Evolutionary conservation across 2,113 vertebrate genomes (phyloP), one percentile per base, ranked within the genome.

Genomic region (Hiodon alosoides): DNA sequence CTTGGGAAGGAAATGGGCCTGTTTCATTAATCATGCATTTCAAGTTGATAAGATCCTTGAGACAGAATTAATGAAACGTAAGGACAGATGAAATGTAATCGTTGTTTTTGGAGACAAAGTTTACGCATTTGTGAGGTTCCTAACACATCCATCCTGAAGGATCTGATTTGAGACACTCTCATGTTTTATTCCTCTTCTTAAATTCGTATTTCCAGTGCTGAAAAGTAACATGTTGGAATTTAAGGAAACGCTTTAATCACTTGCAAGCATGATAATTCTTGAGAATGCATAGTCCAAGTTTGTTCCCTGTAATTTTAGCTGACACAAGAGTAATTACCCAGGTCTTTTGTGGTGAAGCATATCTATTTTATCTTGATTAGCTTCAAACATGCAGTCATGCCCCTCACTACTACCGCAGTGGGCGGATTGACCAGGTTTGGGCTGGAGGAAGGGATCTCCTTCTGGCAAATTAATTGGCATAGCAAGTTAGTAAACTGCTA

Each of bases 391-490:
- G 4, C 8, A 52, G 52, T 64, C 31, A 59, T 50, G 48, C 31
- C 62, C 55, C 51, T 54, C 3, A 46, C 75, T 54, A 31, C 53
- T 60, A 14, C 7, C 31, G 14, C 61, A 7, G 7, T 1, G 10
- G 6, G n/a, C 4, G 14, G 46, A 17, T 70, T 46, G 31, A 16
- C 53, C 77, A 71, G 72, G 72, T 75, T 13, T 68, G 52, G 73
- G 52, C 61, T 78, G 68, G 60, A 58, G 58, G 17, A 67, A 46
- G 6, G 46, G 9, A 55, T 14, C 31, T 17, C 67, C 54, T 62
- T 59, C 11, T 62, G 50, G 50, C 71, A 69, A 67, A 74, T 68
- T 9, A 74, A 69, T 73, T 57, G 31, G 31, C 59, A 62, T 73
- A 14, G 71, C 7, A 8, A 54, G 71, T 73, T 51, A 62, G 57